Percentiles rank a stretch among this genome's conserved stretches.
These are phyloP conservation scores for Plodia interpunctella DNA, from an alignment of 1,140 invertebrate genomes.

Conservation along the genomic window DNA sequence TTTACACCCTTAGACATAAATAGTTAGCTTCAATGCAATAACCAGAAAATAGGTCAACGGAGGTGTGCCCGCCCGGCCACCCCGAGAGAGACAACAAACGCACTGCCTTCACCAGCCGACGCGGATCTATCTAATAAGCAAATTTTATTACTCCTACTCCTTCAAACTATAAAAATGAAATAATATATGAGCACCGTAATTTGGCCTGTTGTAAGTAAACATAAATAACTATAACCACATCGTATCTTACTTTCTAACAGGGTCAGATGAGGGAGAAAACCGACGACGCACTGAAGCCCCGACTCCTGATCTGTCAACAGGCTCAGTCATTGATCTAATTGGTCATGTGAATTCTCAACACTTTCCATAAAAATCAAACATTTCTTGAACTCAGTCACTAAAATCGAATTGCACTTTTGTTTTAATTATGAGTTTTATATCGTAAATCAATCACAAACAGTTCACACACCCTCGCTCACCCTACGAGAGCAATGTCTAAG, in stretches of 20 bases:
- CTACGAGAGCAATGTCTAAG: slow-evolving; percentile 13
- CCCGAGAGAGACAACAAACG: slow-evolving; percentile 56
- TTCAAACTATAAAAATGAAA: slow-evolving; percentile 17
- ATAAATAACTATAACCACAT: slow-evolving; percentile 34
- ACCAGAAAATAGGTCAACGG: slow-evolving; percentile 74
- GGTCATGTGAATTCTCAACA: slow-evolving; percentile 39
- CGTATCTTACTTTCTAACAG: slow-evolving; percentile 51
- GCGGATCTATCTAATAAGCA: slow-evolving; percentile 56
- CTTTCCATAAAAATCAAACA: slow-evolving; percentile 19
- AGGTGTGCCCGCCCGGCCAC: slow-evolving; percentile 67
- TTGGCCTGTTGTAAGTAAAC: slow-evolving; percentile 21
- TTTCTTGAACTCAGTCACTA: slow-evolving; percentile 13
- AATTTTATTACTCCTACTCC: slow-evolving; percentile 47
- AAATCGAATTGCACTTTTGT: slow-evolving; percentile 10
- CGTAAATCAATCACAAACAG: slow-evolving; percentile 8
- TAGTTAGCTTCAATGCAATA: slow-evolving; percentile 72
- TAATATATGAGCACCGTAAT: slow-evolving; percentile 28
- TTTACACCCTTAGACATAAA: slow-evolving; percentile 68
- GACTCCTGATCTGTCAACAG: slow-evolving; percentile 38
- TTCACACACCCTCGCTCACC: slow-evolving; percentile 38
- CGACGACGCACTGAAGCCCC: slow-evolving; percentile 44
- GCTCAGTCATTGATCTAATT: slow-evolving; percentile 59
- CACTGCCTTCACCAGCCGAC: slow-evolving; percentile 47
- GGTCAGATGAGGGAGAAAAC: slow-evolving; percentile 39
- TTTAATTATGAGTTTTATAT: slow-evolving; percentile 11